Evolutionary conservation across 2,888 invertebrate species (phyloP), one percentile per base, ranked within the genome.

Genomic region (Alloscopus bannaensis): DNA sequence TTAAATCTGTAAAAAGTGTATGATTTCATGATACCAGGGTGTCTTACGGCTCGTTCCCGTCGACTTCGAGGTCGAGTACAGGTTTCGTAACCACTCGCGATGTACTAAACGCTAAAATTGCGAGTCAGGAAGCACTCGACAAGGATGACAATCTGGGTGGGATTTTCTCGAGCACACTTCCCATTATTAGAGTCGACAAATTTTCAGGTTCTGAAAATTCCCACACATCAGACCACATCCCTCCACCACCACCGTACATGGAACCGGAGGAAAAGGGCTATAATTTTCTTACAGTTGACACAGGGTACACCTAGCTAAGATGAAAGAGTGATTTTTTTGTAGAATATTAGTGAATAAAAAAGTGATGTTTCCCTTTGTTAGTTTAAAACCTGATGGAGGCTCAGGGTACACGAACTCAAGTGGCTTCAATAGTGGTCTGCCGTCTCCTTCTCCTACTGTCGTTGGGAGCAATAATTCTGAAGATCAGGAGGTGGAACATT

Each of bases 261-360:
- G 2, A 0, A n/a, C n/a, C 71, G 22, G 36, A 47, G 20, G 18
- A 42, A 47, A 11, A 26, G n/a, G 24, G 79, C n/a, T 71, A 55
- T 22, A 70, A 83, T 45, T 82, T 81, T 66, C 66, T 84, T 3
- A 79, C 83, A 1, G 83, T 84, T 0, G 84, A 83, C 36, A 55
- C 72, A 20, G 22, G 42, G 72, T 72, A 24, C 11, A 18, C 18
- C 18, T 42, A 2, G 13, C 36, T 36, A n/a, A n/a, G n/a, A n/a
- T n/a, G n/a, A n/a, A n/a, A n/a, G n/a, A n/a, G n/a, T n/a, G n/a
- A n/a, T n/a, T n/a, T n/a, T n/a, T n/a, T n/a, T n/a, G n/a, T n/a
- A 36, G 13, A 36, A 36, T 36, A 36, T 8, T 13, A 36, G 36
- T 36, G 36, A 36, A 8, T 36, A 36, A 36, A 36, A 36, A 13